Conservation (phyloP, 1,140 invertebrate genomes). For the Nylanderia fulva region DNA sequence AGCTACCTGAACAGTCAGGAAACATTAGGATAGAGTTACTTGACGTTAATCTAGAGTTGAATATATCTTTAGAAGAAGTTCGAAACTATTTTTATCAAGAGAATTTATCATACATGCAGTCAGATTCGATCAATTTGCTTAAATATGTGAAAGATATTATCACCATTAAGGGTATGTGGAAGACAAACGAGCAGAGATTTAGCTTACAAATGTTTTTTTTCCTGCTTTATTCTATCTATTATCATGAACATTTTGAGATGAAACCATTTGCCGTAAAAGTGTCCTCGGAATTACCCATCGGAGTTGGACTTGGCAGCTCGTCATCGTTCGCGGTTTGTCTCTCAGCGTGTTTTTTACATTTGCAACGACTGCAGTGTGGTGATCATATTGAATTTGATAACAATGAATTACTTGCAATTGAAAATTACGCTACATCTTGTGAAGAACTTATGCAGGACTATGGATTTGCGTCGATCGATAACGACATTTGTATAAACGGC, state of each 20-base stretch:
- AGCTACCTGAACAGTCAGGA: constrained; percentile 63
- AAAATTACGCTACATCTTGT: constrained; percentile 92
- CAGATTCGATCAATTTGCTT: too few relatives aligned
- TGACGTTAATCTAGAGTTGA: constrained; percentile 78
- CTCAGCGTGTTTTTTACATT: constrained; percentile 90
- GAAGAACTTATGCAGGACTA: constrained; percentile 96
- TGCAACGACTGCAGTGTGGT: constrained; percentile 80
- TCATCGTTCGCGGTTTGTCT: constrained; percentile 95
- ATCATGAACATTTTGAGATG: constrained; percentile 82
- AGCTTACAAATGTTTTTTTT: constrained; percentile 86
- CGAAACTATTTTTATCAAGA: constrained; percentile 65
- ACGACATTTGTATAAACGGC: constrained; percentile 95
- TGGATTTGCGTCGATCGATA: constrained; percentile 97
- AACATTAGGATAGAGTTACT: constrained; percentile 81
- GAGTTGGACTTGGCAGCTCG: constrained; percentile 95
- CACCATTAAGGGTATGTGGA: constrained; percentile 52
- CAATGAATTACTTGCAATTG: too few relatives aligned
- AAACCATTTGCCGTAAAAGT: constrained; percentile 87
- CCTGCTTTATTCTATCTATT: constrained; percentile 84
- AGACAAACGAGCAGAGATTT: constrained; percentile 70
- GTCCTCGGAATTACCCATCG: constrained; percentile 90
- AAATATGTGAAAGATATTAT: too few relatives aligned
- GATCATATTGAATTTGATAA: constrained; percentile 67
- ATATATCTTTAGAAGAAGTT: constrained; percentile 73
- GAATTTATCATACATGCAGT: constrained; percentile 74